Conservation (phyloP, 2,113 vertebrate species). For the Toxostoma redivivum region DNA sequence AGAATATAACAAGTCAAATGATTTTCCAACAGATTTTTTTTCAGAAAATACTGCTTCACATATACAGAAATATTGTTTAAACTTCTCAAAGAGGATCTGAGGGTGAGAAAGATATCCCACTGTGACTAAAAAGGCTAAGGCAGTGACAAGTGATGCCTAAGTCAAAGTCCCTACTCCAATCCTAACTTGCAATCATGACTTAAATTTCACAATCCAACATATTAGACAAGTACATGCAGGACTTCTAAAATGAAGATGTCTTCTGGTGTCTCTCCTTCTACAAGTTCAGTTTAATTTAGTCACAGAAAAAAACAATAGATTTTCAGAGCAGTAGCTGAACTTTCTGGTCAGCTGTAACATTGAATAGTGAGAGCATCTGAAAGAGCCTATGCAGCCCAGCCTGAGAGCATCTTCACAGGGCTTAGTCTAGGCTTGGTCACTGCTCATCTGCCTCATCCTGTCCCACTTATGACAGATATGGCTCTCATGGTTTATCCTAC, state of each 20-base stretch:
- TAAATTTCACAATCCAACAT: neutral
- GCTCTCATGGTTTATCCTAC: neutral
- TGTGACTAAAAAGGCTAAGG: neutral
- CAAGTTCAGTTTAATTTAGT: neutral
- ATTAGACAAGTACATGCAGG: neutral
- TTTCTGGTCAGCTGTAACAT: neutral
- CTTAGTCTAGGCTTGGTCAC: no score
- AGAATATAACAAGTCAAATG: neutral
- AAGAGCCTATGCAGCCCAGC: neutral
- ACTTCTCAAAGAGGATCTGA: neutral
- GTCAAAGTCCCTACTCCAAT: neutral
- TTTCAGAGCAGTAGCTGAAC: neutral
- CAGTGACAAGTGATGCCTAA: neutral
- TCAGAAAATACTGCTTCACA: neutral
- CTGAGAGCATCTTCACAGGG: neutral
- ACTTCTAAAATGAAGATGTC: neutral
- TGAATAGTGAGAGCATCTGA: neutral
- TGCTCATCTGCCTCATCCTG: neutral
- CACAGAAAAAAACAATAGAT: neutral
- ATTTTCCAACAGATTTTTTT: neutral
- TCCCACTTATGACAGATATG: rapidly evolving
- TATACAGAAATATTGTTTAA: neutral
- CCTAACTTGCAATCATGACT: neutral
- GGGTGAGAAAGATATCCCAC: neutral
- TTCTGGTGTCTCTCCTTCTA: neutral